These are phyloP conservation scores for Mallotus villosus DNA, from an alignment of 2,797 vertebrate species.

Conservation along the genomic window DNA sequence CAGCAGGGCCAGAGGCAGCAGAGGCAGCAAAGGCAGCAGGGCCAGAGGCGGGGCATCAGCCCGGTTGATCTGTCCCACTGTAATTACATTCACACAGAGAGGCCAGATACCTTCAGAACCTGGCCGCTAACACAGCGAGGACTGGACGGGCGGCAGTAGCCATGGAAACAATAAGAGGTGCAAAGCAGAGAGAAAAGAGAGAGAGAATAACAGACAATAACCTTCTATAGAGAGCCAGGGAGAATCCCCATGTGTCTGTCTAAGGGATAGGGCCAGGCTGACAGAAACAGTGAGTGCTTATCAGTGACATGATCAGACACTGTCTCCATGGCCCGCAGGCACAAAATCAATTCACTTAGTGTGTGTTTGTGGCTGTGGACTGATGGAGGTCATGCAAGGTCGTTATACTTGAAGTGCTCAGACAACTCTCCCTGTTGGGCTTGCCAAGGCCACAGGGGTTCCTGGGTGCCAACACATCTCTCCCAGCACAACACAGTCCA, in stretches of 20 bases:
- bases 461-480: not conserved
- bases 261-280: conserved; percentile 22
- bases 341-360: conserved; percentile 9
- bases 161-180: conserved; percentile 67
- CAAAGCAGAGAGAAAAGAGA: conserved; percentile 23
- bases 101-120: conserved; percentile 65
- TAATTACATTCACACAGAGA: conserved; percentile 73
- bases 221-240: conserved; percentile 59
- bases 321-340: conserved; percentile 20
- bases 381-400: no score
- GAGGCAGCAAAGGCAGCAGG: not conserved
- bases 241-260: conserved; percentile 41
- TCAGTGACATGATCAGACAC: conserved; percentile 27
- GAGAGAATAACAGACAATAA: conserved; percentile 22
- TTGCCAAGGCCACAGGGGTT: not conserved
- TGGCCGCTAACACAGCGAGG: conserved; percentile 46
- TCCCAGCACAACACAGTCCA: not conserved
- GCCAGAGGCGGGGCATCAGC: conserved; percentile 50
- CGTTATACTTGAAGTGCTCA: not conserved
- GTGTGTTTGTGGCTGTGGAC: no score
- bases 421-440: not conserved
- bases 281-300: conserved; percentile 16
- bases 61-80: conserved; percentile 57
- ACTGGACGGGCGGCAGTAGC: conserved; percentile 57
- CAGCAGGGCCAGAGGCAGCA: no score